These are phyloP conservation scores for Pogonomyrmex barbatus DNA, from an alignment of 1,140 invertebrate genomes.

Conservation along the genomic window DNA sequence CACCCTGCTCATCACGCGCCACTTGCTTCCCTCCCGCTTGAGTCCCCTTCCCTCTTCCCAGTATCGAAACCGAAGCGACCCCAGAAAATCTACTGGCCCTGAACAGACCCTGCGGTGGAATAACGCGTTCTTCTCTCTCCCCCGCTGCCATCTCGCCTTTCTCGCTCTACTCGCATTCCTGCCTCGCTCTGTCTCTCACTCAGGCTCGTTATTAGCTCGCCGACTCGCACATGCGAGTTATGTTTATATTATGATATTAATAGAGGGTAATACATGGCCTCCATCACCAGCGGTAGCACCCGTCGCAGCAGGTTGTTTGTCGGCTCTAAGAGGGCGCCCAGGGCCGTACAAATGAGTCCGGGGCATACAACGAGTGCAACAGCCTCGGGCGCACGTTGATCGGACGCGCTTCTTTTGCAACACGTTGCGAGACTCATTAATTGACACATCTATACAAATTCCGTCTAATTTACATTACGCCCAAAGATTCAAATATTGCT, in stretches of 20 bases:
- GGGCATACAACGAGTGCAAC: neutral
- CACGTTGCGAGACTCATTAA: slow-evolving; percentile 28
- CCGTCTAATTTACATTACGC: neutral
- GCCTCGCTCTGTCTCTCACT: slow-evolving; percentile 39
- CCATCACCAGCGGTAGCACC: slow-evolving; percentile 66
- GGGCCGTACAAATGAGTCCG: slow-evolving; percentile 61
- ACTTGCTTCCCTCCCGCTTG: slow-evolving; percentile 79
- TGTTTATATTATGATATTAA: slow-evolving; percentile 86
- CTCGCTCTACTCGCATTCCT: slow-evolving; percentile 22
- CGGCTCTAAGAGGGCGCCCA: slow-evolving; percentile 66
- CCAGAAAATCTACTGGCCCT: slow-evolving; percentile 74
- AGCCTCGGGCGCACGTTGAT: slow-evolving; percentile 3
- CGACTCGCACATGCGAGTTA: slow-evolving; percentile 79
- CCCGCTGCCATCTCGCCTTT: neutral
- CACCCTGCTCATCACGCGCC: slow-evolving; percentile 83
- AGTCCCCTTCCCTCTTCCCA: slow-evolving; percentile 37
- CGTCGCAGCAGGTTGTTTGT: slow-evolving; percentile 80
- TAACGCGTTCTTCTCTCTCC: slow-evolving; percentile 41
- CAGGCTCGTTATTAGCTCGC: slow-evolving; percentile 64
- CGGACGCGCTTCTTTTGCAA: slow-evolving; percentile 5
- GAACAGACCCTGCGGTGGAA: slow-evolving; percentile 67
- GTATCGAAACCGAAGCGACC: slow-evolving; percentile 67
- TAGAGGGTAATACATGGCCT: slow-evolving; percentile 80
- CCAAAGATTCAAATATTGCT: neutral
- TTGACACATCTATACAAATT: slow-evolving; percentile 36